Evolutionary conservation across 1,140 invertebrate genomes (phyloP).

Genomic region (Leptinotarsa undecemlineata): DNA sequence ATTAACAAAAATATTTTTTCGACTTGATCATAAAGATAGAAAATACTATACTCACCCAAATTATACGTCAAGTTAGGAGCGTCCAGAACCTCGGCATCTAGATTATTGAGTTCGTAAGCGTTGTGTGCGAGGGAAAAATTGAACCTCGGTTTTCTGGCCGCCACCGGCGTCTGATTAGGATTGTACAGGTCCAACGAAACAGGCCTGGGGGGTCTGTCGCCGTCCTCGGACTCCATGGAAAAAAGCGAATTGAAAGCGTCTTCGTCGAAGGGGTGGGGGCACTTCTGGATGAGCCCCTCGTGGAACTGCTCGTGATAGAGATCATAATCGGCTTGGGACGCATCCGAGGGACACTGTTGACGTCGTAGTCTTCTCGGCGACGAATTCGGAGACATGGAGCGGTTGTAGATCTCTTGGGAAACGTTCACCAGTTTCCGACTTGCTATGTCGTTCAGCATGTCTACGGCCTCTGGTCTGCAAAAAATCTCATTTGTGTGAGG

Average conservation of each 20-base stretch:
- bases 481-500: not conserved
- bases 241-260: constrained; percentile 52
- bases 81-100: constrained; percentile 64
- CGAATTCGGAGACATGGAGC: constrained; percentile 63
- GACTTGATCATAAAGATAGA: too few species aligned
- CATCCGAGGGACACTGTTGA: constrained; percentile 53
- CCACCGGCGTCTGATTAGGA: constrained; percentile 54
- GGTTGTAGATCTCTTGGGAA: constrained; percentile 60
- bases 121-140: constrained; percentile 64
- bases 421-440: constrained; percentile 71
- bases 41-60: constrained; percentile 36
- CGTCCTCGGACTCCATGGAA: constrained; percentile 48
- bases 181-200: constrained; percentile 60
- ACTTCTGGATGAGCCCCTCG: constrained; percentile 51
- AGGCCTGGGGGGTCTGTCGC: constrained; percentile 54
- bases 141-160: constrained; percentile 58
- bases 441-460: constrained; percentile 80
- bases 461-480: constrained; percentile 77
- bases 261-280: constrained; percentile 47
- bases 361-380: constrained; percentile 63
- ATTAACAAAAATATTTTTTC: too few species aligned
- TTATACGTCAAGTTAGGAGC: constrained; percentile 60
- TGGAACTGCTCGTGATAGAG: constrained; percentile 51
- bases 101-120: constrained; percentile 65
- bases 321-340: constrained; percentile 45